phyloP scores from a whole-genome alignment of 2,797 vertebrate genomes.

The Luscinia megarhynchos region DNA sequence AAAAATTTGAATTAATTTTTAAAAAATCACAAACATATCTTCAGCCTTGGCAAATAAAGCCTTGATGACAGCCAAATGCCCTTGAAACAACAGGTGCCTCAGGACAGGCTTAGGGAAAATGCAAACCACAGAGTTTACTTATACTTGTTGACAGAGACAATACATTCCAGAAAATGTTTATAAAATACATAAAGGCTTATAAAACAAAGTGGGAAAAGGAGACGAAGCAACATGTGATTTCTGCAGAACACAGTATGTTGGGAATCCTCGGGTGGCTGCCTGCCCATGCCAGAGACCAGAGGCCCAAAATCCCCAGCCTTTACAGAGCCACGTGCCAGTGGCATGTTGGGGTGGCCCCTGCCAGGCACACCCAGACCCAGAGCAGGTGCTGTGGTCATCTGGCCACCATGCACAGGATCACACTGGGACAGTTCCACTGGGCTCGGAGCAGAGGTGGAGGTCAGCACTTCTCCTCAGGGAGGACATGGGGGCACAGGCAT shows the following conservation, averaged over 20 bases:
- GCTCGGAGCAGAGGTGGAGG: neutral
- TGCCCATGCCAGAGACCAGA: neutral
- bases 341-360: neutral
- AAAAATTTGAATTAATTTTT: neutral
- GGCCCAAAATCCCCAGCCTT: neutral
- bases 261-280: neutral
- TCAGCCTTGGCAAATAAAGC: neutral
- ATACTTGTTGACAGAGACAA: neutral
- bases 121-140: neutral
- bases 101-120: neutral
- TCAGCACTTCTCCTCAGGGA: neutral
- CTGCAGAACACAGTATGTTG: neutral
- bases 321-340: neutral
- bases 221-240: neutral
- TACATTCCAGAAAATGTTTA: neutral
- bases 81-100: neutral
- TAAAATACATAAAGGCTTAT: neutral
- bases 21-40: neutral
- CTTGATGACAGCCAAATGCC: neutral
- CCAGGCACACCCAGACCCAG: neutral
- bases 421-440: fast-evolving
- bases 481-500: neutral
- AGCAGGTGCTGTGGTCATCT: fast-evolving
- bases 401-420: neutral
- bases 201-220: neutral